A percentile compares a stretch with the other conserved stretches of the same genome.
These are phyloP conservation scores for Aplidium turbinatum DNA, from an alignment of 23 tunicate species.

Conservation along the genomic window DNA sequence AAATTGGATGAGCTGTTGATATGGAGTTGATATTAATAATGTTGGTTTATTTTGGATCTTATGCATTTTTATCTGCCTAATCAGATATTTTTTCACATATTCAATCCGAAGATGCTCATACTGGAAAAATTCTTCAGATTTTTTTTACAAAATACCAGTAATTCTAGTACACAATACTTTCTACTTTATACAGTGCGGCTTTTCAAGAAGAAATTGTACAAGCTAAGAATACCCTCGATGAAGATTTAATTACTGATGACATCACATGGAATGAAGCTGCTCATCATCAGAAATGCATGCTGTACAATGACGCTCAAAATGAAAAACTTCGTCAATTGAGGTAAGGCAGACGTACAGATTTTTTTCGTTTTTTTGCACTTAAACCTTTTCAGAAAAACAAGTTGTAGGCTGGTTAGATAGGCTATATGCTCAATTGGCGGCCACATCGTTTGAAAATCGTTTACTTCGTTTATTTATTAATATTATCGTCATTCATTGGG, in stretches of 20 bases:
- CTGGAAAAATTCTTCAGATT: not conserved
- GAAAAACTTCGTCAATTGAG: constrained; percentile 5
- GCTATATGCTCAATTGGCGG: too few relatives aligned
- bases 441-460: too few relatives aligned
- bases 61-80: too few relatives aligned
- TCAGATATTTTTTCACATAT: not conserved
- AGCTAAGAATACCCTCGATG: not conserved
- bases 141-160: not conserved
- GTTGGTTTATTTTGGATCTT: too few relatives aligned
- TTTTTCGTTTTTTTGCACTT: too few relatives aligned
- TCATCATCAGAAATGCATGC: constrained; percentile 56
- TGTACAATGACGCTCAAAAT: constrained; percentile 30
- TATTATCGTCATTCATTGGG: too few relatives aligned
- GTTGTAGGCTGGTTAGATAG: too few relatives aligned
- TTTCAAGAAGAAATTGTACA: constrained; percentile 56
- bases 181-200: constrained; percentile 19
- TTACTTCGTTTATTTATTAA: too few relatives aligned
- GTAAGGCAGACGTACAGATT: too few relatives aligned
- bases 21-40: too few relatives aligned
- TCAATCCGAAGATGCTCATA: not conserved
- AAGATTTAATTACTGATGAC: not conserved
- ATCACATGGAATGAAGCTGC: constrained; percentile 44
- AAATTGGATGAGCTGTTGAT: too few relatives aligned
- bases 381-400: too few relatives aligned
- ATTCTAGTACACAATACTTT: not conserved